These are phyloP conservation scores for Tamandua tetradactyla DNA, from an alignment of 2,797 vertebrate species.

Conservation along the genomic window DNA sequence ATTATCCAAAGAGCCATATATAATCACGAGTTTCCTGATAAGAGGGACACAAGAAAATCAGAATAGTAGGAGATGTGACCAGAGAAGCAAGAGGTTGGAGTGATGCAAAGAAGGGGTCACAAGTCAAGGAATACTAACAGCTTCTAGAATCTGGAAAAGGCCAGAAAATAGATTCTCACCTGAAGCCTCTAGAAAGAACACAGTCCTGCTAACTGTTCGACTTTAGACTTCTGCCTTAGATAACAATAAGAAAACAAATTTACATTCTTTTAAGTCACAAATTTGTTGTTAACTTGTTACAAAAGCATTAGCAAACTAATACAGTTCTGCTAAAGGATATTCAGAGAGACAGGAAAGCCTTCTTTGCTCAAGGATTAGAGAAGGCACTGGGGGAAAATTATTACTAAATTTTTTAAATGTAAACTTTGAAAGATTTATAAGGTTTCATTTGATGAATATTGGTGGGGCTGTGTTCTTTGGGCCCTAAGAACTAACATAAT, in stretches of 20 bases:
- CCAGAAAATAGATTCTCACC: background rate
- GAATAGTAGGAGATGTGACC: background rate
- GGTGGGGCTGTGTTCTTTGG: background rate
- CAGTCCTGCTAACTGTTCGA: background rate
- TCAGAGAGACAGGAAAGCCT: background rate
- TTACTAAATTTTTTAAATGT: too few species aligned
- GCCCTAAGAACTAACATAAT: background rate
- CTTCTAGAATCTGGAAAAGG: background rate
- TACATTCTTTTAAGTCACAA: background rate
- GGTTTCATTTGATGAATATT: background rate
- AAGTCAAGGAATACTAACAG: background rate
- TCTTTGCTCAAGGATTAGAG: background rate
- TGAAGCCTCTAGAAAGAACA: background rate
- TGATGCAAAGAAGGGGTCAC: accelerated
- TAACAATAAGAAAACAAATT: background rate
- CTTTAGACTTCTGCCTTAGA: background rate
- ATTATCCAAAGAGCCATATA: background rate
- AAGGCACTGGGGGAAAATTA: background rate
- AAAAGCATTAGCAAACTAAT: background rate
- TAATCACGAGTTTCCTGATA: background rate
- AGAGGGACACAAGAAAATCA: background rate
- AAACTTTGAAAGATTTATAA: conserved; percentile 12
- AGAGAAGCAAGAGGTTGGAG: background rate
- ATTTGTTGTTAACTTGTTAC: background rate
- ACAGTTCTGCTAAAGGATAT: background rate